phyloP scores from a whole-genome alignment of 2,888 invertebrate genomes.

The Trilocha varians region DNA sequence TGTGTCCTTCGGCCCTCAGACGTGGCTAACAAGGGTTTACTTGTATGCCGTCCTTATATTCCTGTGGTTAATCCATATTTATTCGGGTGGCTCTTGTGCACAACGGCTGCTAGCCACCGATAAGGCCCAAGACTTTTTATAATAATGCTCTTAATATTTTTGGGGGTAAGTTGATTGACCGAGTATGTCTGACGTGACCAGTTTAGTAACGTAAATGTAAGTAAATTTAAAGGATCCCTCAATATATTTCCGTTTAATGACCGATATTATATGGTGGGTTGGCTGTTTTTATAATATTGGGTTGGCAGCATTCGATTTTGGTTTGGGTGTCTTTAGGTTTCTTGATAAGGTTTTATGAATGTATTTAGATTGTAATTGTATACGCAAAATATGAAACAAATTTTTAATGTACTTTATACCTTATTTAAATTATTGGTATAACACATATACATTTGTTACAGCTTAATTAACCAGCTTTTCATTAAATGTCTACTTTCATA shows the following conservation, averaged over 20 bases:
- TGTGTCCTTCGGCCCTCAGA: conserved; percentile 13
- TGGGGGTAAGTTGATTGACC: conserved; percentile 22
- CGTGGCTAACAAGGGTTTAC: conserved; percentile 34
- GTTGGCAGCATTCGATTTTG: too few relatives aligned
- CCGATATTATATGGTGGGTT: too few relatives aligned
- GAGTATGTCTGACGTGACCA: conserved; percentile 8
- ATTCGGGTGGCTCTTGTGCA: conserved; percentile 50
- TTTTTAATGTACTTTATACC: too few relatives aligned
- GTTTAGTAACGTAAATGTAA: not conserved
- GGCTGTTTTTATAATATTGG: too few relatives aligned
- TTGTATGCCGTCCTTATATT: conserved; percentile 45
- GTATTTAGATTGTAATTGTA: too few relatives aligned
- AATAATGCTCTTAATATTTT: conserved; percentile 45
- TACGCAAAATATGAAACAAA: too few relatives aligned
- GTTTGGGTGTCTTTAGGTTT: too few relatives aligned
- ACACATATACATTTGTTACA: too few relatives aligned
- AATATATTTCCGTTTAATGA: not conserved
- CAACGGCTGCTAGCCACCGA: conserved; percentile 41
- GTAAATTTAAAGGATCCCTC: not conserved
- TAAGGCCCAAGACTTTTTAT: conserved; percentile 38
- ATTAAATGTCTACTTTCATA: too few relatives aligned
- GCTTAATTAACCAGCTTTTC: too few relatives aligned
- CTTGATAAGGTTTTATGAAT: too few relatives aligned
- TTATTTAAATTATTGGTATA: too few relatives aligned
- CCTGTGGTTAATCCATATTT: conserved; percentile 61